A percentile compares a stretch with the other conserved stretches of the same genome.
Conservation (phyloP, 2,113 vertebrate species). For the Semicossyphus pulcher region DNA sequence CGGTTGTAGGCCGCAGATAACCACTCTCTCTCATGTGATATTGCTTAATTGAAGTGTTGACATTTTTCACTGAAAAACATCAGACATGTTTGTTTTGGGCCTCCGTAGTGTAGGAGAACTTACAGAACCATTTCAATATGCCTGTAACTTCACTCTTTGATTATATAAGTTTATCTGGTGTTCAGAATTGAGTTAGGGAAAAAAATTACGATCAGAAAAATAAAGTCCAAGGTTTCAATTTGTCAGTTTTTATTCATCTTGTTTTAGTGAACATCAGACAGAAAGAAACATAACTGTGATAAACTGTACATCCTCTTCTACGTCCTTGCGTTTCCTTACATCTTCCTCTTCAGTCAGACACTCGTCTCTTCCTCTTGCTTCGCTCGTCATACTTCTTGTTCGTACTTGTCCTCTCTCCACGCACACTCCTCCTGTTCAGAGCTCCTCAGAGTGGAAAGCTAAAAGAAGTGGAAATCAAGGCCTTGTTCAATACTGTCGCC, state of each 20-base stretch:
- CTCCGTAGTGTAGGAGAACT: too few species aligned
- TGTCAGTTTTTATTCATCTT: constrained; percentile 37
- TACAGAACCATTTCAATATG: too few species aligned
- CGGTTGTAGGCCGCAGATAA: too few species aligned
- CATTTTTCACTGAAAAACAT: too few species aligned
- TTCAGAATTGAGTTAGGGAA: not conserved
- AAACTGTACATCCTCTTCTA: constrained; percentile 13
- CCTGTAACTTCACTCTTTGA: too few species aligned
- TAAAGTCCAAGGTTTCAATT: not conserved
- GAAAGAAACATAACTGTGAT: constrained; percentile 8
- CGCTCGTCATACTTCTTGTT: not conserved
- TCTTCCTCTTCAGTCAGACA: not conserved
- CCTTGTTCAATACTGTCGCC: not conserved
- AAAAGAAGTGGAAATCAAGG: constrained; percentile 10
- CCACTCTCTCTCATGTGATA: too few species aligned
- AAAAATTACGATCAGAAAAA: not conserved
- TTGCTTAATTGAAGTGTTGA: too few species aligned
- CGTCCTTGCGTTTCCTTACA: not conserved
- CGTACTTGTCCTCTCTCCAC: not conserved
- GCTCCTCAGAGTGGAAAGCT: constrained; percentile 76
- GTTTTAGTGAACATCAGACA: constrained; percentile 16
- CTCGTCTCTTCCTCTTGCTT: constrained; percentile 4
- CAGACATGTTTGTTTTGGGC: too few species aligned
- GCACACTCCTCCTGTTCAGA: constrained; percentile 38
- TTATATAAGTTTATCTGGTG: too few species aligned